phyloP scores from a whole-genome alignment of 2,113 vertebrate species.

The Scophthalmus maximus region DNA sequence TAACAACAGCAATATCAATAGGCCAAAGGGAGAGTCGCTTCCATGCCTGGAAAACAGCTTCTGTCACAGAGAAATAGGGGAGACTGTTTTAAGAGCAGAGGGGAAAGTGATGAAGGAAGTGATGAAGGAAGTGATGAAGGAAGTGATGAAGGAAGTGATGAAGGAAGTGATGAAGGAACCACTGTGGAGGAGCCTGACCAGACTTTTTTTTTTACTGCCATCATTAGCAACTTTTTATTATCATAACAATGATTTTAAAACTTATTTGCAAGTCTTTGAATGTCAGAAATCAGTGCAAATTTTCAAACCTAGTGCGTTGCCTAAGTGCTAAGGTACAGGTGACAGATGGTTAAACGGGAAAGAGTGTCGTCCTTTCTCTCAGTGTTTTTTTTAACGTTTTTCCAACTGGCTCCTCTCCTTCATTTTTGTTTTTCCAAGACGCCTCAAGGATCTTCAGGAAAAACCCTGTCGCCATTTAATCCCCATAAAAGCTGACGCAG shows the following conservation, averaged over 20 bases:
- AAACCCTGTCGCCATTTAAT: slow-evolving; percentile 12
- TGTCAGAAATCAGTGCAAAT: not conserved
- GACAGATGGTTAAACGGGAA: slow-evolving; percentile 48
- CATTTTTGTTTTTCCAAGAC: slow-evolving; percentile 4
- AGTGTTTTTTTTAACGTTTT: slow-evolving; percentile 34
- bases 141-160: no score
- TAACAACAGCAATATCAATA: slow-evolving; percentile 55
- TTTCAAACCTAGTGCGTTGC: no score
- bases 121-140: not conserved
- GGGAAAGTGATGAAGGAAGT: not conserved
- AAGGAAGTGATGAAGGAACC: no score
- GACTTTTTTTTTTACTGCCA: no score
- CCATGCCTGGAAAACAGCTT: slow-evolving; percentile 25
- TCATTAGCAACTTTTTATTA: not conserved
- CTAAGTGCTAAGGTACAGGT: slow-evolving; percentile 9
- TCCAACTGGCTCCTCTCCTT: slow-evolving; percentile 54
- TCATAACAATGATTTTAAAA: no score
- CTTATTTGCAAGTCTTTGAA: not conserved
- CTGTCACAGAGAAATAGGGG: slow-evolving; percentile 19
- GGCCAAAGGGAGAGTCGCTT: slow-evolving; percentile 46
- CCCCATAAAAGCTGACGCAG: slow-evolving; percentile 9
- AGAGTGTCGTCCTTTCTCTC: slow-evolving; percentile 39
- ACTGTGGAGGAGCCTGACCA: no score
- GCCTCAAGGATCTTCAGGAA: not conserved
- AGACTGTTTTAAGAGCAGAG: slow-evolving; percentile 3